These are phyloP conservation scores for Danio albolineatus DNA, from an alignment of 2,797 vertebrate species.

Conservation along the genomic window DNA sequence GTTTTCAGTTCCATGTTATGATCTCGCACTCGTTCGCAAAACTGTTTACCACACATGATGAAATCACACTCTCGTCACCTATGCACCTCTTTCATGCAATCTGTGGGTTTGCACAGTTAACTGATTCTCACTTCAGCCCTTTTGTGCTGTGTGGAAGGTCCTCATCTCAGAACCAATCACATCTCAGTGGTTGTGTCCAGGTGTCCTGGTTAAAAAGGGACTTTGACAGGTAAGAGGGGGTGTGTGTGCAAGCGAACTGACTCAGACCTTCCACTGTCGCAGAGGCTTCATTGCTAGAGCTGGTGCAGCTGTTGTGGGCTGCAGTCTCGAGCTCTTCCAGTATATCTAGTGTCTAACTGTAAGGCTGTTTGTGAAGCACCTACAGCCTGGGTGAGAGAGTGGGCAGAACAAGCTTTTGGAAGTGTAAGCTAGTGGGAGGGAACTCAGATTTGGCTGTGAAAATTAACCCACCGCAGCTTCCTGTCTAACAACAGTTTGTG, in stretches of 20 bases:
- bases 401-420: slow-evolving; percentile 14
- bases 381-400: background rate
- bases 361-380: slow-evolving; percentile 56
- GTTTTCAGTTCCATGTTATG: slow-evolving; percentile 17
- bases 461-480: slow-evolving; percentile 38
- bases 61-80: background rate
- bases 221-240: slow-evolving; percentile 51
- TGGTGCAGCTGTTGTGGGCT: slow-evolving; percentile 34
- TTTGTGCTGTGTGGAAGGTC: background rate
- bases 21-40: background rate
- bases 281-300: background rate
- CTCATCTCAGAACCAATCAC: background rate
- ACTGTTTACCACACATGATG: slow-evolving; percentile 8
- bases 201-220: slow-evolving; percentile 29
- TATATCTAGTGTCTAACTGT: slow-evolving; percentile 59
- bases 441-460: slow-evolving; percentile 34
- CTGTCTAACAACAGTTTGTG: slow-evolving; percentile 18
- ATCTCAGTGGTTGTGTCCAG: slow-evolving; percentile 42
- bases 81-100: slow-evolving; percentile 6
- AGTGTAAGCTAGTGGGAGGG: slow-evolving; percentile 38
- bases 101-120: slow-evolving; percentile 33
- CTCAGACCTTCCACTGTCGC: slow-evolving; percentile 39
- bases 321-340: slow-evolving; percentile 56
- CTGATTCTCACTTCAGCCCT: slow-evolving; percentile 2
- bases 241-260: slow-evolving; percentile 39